Evolutionary conservation across 1,140 invertebrate species (phyloP).

Genomic region (Panagrolaimus sp.): DNA sequence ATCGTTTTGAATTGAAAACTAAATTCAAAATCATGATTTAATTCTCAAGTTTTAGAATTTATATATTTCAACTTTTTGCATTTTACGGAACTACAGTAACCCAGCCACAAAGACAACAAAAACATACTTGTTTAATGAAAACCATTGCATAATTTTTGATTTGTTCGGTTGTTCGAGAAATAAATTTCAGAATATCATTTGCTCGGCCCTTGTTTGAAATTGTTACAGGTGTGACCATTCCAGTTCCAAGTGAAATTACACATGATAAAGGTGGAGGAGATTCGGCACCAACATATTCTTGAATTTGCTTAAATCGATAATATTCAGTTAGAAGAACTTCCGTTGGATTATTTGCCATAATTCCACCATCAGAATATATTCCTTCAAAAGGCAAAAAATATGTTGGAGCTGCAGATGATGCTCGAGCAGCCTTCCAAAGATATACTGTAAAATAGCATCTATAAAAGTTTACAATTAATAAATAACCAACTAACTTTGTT

Average conservation of each 20-base stretch:
- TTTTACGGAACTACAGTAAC: background rate
- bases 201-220: slow-evolving; percentile 4
- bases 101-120: background rate
- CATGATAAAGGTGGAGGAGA: slow-evolving; percentile 4
- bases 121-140: slow-evolving; percentile 13
- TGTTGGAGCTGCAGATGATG: slow-evolving; percentile 3
- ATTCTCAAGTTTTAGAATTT: too few species aligned
- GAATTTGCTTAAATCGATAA: background rate
- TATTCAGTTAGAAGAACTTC: background rate
- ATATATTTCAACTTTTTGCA: background rate
- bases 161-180: background rate
- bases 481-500: too few species aligned
- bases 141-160: slow-evolving; percentile 11
- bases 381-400: background rate
- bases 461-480: too few species aligned
- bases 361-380: slow-evolving; percentile 11
- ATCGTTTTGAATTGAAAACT: too few species aligned
- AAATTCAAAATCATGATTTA: too few species aligned
- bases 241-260: slow-evolving; percentile 1
- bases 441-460: too few species aligned
- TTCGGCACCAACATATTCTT: background rate
- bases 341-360: slow-evolving; percentile 12
- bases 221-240: background rate
- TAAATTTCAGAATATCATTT: slow-evolving; percentile 6
- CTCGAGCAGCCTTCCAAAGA: background rate